A percentile compares a stretch with the other conserved stretches of the same genome.
These are phyloP conservation scores for Siphlonurus alternatus DNA, from an alignment of 2,888 invertebrate species.

Conservation along the genomic window DNA sequence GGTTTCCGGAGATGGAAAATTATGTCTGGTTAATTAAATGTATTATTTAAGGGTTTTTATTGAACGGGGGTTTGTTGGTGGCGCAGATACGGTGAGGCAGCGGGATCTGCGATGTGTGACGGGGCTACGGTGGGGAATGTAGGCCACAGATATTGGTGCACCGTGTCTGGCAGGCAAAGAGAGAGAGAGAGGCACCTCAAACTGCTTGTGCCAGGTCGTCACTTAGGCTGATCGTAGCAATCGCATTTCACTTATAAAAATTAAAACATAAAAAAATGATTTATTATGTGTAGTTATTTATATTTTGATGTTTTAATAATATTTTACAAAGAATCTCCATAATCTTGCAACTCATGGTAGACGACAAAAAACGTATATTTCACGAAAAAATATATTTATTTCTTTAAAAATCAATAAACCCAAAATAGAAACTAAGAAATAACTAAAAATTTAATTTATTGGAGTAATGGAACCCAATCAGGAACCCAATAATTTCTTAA, in stretches of 20 bases:
- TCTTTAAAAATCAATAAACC: no score
- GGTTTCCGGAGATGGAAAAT: conserved; percentile 3
- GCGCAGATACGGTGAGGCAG: not conserved
- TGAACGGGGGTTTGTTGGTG: not conserved
- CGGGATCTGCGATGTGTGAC: not conserved
- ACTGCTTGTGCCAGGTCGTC: not conserved
- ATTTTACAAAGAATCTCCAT: no score
- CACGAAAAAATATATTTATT: no score
- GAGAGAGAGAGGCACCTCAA: not conserved
- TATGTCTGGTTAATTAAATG: not conserved
- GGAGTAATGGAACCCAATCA: no score
- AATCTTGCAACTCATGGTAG: no score
- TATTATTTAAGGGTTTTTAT: not conserved
- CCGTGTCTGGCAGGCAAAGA: not conserved
- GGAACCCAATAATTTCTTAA: no score
- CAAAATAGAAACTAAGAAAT: no score
- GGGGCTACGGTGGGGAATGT: not conserved
- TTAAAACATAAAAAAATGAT: not conserved
- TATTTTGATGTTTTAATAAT: no score
- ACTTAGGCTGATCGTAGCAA: not conserved
- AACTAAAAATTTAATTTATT: no score
- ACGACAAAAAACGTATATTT: no score
- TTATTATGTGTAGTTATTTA: not conserved
- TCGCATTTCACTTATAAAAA: not conserved
- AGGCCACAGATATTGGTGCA: not conserved